phyloP scores from a whole-genome alignment of 2,113 vertebrate genomes.

The Rattus rattus region DNA sequence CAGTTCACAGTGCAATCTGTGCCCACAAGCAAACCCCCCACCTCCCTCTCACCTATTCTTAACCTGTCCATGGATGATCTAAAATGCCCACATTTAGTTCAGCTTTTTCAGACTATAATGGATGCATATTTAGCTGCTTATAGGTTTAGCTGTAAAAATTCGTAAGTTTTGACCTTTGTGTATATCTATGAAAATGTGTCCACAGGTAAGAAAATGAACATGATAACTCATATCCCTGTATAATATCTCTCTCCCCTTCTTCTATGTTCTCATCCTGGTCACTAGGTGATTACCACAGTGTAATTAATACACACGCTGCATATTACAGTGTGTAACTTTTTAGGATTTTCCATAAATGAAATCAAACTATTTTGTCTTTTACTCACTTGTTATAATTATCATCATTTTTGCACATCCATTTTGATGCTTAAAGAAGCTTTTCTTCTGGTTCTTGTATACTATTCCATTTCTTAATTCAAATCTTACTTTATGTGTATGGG shows the following conservation, averaged over 20 bases:
- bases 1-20: neutral
- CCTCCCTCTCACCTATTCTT: neutral
- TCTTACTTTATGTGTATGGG: neutral
- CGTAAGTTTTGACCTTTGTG: neutral
- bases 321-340: neutral
- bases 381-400: neutral
- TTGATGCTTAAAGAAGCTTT: neutral
- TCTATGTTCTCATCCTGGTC: neutral
- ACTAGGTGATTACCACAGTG: neutral
- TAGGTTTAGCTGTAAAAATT: neutral
- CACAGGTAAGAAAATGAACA: neutral
- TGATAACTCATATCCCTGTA: neutral
- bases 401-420: neutral
- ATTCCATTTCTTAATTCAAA: neutral
- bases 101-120: neutral
- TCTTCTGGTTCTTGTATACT: neutral
- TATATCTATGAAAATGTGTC: neutral
- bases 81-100: neutral
- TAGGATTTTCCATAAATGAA: conserved; percentile 9
- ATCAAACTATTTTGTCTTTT: neutral
- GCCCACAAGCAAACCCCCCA: neutral
- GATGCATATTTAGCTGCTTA: neutral
- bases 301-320: neutral
- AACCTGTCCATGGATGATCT: neutral
- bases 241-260: neutral